Percentiles rank a stretch among this genome's conserved stretches.
Evolutionary conservation across 2,113 vertebrate genomes (phyloP).

Genomic region (Dicentrarchus labrax): DNA sequence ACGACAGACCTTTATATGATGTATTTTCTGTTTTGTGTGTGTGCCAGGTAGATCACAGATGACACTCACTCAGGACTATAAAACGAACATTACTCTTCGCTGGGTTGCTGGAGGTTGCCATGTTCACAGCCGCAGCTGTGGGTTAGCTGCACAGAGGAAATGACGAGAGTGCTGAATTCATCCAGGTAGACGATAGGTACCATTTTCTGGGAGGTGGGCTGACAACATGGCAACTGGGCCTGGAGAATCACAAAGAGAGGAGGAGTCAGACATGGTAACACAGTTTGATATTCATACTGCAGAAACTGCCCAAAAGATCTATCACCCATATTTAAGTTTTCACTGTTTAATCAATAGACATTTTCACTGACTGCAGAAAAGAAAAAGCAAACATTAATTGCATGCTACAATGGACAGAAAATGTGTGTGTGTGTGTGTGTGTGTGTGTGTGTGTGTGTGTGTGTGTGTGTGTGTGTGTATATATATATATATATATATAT

Average conservation of each 20-base stretch:
- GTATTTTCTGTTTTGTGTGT: constrained; percentile 7
- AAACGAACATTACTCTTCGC: constrained; percentile 45
- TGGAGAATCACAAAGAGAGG: not conserved
- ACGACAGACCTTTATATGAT: not conserved
- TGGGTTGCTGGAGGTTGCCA: constrained; percentile 21
- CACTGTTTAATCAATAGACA: no score
- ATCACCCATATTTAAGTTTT: no score
- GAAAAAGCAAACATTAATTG: no score
- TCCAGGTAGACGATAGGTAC: constrained; percentile 81
- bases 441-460: no score
- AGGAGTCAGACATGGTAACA: not conserved
- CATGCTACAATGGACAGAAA: no score
- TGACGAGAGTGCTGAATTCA: constrained; percentile 54
- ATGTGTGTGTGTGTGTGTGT: no score
- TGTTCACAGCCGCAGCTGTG: constrained; percentile 73
- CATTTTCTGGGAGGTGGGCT: constrained; percentile 46
- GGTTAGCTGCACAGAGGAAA: constrained; percentile 74
- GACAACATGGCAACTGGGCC: constrained; percentile 73
- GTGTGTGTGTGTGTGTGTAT: no score
- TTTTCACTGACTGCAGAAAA: no score
- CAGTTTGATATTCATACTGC: not conserved
- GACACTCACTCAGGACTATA: not conserved
- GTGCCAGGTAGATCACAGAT: constrained; percentile 14
- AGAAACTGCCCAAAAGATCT: no score
- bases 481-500: no score